Percentiles rank a stretch among this genome's conserved stretches.
phyloP scores from a whole-genome alignment of 2,797 vertebrate species.

The Cottoperca gobio region DNA sequence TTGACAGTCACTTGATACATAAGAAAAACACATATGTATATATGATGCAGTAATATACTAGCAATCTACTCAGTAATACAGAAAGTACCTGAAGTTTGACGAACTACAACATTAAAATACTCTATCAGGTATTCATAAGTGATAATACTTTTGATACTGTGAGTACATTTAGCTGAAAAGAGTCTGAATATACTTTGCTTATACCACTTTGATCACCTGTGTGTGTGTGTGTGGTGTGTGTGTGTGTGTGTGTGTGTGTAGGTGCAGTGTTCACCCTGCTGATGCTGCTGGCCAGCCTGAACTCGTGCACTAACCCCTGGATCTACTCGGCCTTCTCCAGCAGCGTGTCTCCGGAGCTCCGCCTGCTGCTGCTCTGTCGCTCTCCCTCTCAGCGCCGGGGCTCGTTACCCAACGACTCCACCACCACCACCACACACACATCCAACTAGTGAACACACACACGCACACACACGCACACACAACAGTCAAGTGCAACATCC shows the following conservation, averaged over 20 bases:
- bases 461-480: neutral
- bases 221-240: constrained; percentile 19
- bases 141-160: too few relatives aligned
- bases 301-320: constrained; percentile 92
- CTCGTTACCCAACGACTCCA: constrained; percentile 83
- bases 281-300: constrained; percentile 90
- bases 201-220: too few relatives aligned
- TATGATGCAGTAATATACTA: too few relatives aligned
- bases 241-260: constrained; percentile 43
- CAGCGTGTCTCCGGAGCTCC: constrained; percentile 86
- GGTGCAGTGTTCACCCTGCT: constrained; percentile 85
- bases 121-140: too few relatives aligned
- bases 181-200: too few relatives aligned
- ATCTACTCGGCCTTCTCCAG: constrained; percentile 90
- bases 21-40: too few relatives aligned
- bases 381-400: constrained; percentile 16
- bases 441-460: constrained; percentile 69
- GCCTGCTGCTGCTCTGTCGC: constrained; percentile 81
- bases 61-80: too few relatives aligned
- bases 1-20: too few relatives aligned
- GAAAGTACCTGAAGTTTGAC: too few relatives aligned
- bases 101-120: too few relatives aligned
- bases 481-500: too few relatives aligned
- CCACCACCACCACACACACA: constrained; percentile 82
- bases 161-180: too few relatives aligned